Conservation (phyloP, 2,113 vertebrate genomes). For the Thunnus maccoyii region DNA sequence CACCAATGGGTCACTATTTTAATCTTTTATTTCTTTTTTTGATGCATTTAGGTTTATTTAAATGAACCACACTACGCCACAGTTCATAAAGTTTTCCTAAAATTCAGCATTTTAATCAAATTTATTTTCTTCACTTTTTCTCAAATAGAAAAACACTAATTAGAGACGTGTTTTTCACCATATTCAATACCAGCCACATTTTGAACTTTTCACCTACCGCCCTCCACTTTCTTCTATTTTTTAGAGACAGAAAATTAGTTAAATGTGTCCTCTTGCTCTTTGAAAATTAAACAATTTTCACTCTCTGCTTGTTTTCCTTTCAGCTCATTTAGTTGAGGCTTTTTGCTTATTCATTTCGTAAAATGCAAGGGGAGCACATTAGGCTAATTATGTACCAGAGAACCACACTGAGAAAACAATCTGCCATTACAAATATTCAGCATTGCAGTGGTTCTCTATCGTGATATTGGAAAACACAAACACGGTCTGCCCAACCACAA, state of each 20-base stretch:
- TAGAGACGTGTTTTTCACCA: not conserved
- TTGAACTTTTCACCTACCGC: not conserved
- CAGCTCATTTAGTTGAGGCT: conserved; percentile 20
- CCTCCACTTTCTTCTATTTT: no score
- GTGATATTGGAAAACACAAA: conserved; percentile 6
- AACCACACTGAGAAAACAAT: conserved; percentile 27
- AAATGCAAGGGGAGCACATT: conserved; percentile 43
- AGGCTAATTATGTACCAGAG: conserved; percentile 41
- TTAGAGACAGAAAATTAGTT: not conserved
- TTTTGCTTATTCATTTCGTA: conserved; percentile 42
- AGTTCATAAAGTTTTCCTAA: no score
- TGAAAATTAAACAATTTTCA: conserved; percentile 11
- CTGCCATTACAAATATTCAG: conserved; percentile 24
- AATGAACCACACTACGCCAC: no score
- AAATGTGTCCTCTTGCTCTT: conserved; percentile 9
- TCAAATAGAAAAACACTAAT: not conserved
- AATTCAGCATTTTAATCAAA: no score
- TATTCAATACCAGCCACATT: not conserved
- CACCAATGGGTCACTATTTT: no score
- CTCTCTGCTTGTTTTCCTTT: conserved; percentile 24
- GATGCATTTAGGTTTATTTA: no score
- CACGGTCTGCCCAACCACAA: not conserved
- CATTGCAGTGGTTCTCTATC: not conserved
- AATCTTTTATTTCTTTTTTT: no score
- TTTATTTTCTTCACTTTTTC: no score